Conservation (phyloP, 2,113 vertebrate genomes). For the Felis chaus region DNA sequence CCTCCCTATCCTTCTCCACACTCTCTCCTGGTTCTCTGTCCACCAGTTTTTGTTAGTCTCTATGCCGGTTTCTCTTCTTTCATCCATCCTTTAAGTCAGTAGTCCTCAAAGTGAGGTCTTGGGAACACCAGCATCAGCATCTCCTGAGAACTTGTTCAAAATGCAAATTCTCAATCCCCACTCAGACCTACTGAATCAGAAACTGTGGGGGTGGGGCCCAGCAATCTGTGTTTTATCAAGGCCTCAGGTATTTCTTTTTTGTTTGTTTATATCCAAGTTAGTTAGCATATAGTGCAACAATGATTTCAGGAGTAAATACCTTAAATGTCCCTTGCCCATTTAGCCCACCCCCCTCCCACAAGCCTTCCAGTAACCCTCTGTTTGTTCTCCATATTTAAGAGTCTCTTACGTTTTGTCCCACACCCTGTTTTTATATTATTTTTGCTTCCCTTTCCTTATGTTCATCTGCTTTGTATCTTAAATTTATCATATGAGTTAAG, state of each 20-base stretch:
- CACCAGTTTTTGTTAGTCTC: not conserved
- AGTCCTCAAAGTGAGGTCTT: not conserved
- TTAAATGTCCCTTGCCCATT: no score
- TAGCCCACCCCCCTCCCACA: no score
- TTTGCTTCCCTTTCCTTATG: no score
- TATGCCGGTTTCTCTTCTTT: not conserved
- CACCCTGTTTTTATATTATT: no score
- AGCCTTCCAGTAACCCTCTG: no score
- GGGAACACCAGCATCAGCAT: not conserved
- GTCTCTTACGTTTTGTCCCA: no score
- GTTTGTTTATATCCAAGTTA: no score
- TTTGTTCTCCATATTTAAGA: no score
- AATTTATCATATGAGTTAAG: no score
- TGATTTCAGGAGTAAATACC: no score
- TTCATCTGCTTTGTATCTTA: no score
- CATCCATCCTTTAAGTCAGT: not conserved
- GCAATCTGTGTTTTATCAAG: not conserved
- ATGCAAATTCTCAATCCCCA: not conserved
- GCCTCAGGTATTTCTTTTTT: not conserved
- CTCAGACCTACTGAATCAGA: not conserved
- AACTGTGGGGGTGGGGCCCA: not conserved
- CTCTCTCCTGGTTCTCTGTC: not conserved
- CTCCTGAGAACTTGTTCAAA: not conserved
- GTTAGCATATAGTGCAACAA: no score
- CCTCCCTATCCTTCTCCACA: not conserved